Evolutionary conservation across 1,140 invertebrate genomes (phyloP), one percentile per base, ranked within the genome.

Genomic region (Samia ricini): DNA sequence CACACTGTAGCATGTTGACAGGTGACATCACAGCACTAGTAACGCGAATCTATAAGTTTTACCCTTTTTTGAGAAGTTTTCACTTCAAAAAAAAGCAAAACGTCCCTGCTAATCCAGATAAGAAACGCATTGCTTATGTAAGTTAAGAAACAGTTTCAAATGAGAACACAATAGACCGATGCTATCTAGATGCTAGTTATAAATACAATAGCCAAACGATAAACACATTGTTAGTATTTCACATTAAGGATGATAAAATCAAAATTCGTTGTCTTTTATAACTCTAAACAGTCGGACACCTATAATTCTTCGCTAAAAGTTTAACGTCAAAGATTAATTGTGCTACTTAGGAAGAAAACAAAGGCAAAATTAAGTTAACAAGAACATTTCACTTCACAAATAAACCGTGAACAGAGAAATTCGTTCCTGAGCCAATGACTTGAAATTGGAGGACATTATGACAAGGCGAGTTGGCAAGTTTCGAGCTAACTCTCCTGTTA

Each of bases 401-500:
- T 42, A 42, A 42, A 42, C 33, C 33, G 33, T 42, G 33, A 42
- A 42, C 33, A 42, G 33, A 42, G 33, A 42, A 42, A 42, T 42
- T 42, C 33, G 33, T 42, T 42, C 33, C 33, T 19, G 22, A 52
- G 50, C 50, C 50, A 52, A 52, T 52, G 50, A 52, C 50, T 20
- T 52, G 20, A 52, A 52, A 52, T 20, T 52, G 18, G 22, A 52
- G 22, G 50, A 52, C 50, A 52, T 52, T 52, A 52, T 23, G 50
- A 52, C 50, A 52, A 23, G 33, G 19, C 33, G 33, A 20, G 18
- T 23, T 52, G 50, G 50, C 50, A 52, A 52, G 50, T 52, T 52
- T 52, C 22, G 15, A 49, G 48, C 15, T 21, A 21, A 20, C 50
- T 52, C 50, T 52, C 18, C 50, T 52, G 50, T 52, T 52, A 21